Percentiles rank a stretch among this genome's conserved stretches.
These are phyloP conservation scores for Hydractinia echinata DNA, from an alignment of 30 jellyfish, hydroid and myxozoan genomes.

Conservation along the genomic window DNA sequence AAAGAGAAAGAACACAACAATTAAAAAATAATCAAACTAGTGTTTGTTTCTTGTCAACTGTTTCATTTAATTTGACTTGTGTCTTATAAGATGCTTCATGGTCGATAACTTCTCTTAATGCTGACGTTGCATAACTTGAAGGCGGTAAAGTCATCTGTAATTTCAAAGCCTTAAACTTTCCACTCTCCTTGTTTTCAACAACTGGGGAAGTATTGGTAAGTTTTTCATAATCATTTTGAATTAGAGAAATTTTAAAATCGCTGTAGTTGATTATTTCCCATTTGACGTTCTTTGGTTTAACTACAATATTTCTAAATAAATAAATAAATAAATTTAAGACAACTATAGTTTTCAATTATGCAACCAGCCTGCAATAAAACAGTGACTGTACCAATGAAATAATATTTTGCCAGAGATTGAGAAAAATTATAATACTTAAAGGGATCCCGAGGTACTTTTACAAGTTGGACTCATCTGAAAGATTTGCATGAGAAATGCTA, in stretches of 20 bases:
- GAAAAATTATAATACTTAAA: no score
- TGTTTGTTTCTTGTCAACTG: neutral
- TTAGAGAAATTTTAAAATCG: slow-evolving; percentile 69
- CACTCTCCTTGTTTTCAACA: slow-evolving; percentile 16
- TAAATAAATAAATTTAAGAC: neutral
- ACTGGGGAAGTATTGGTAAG: neutral
- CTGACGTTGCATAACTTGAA: slow-evolving; percentile 94
- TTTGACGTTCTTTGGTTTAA: slow-evolving; percentile 48
- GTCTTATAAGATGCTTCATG: slow-evolving; percentile 29
- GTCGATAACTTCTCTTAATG: slow-evolving; percentile 65
- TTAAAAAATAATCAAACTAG: no score
- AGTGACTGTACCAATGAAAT: no score
- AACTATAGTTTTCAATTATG: neutral
- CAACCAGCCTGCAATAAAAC: no score
- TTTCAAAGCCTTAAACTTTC: slow-evolving; percentile 58
- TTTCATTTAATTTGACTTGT: slow-evolving; percentile 24
- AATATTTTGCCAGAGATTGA: no score
- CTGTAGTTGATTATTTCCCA: slow-evolving; percentile 48
- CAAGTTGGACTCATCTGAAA: no score
- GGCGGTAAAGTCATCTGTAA: slow-evolving; percentile 74
- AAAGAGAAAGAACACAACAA: no score
- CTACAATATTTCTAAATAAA: slow-evolving; percentile 49
- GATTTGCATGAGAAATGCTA: no score
- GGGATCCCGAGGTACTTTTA: no score
- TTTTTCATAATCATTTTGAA: slow-evolving; percentile 61